phyloP scores from a whole-genome alignment of 2,797 vertebrate species.

The Hozukius guyotensis region DNA sequence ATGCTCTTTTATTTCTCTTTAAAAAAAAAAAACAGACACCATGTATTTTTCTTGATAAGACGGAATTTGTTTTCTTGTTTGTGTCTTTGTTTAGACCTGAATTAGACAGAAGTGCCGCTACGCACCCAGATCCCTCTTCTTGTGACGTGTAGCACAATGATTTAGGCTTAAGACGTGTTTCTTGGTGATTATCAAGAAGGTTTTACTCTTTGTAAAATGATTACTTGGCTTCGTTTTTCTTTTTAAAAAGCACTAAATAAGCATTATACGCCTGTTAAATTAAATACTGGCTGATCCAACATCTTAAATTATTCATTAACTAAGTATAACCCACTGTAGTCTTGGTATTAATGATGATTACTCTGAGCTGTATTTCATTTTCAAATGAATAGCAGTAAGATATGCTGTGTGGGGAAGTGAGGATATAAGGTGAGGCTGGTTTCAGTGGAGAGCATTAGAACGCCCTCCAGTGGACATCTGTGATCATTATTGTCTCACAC shows the following conservation, averaged over 20 bases:
- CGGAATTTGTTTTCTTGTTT: not conserved
- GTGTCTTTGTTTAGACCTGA: not conserved
- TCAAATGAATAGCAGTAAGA: not conserved
- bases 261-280: not conserved
- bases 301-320: not conserved
- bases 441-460: conserved; percentile 48
- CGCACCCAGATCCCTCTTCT: not conserved
- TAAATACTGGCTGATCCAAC: not conserved
- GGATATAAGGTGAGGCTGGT: not conserved
- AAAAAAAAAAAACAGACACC: not conserved
- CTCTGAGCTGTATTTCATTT: conserved; percentile 9
- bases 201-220: not conserved
- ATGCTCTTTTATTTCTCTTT: not conserved
- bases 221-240: not conserved
- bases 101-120: not conserved
- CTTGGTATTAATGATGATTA: not conserved
- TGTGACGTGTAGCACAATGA: not conserved
- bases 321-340: not conserved
- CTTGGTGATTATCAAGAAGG: not conserved
- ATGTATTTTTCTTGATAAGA: not conserved
- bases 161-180: not conserved
- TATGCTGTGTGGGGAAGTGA: not conserved
- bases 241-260: not conserved
- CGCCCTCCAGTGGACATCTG: conserved; percentile 65
- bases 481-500: not conserved